Percentiles rank a stretch among this genome's conserved stretches.
Evolutionary conservation across 1,140 invertebrate species (phyloP).

Genomic region (Bombus consobrinus): DNA sequence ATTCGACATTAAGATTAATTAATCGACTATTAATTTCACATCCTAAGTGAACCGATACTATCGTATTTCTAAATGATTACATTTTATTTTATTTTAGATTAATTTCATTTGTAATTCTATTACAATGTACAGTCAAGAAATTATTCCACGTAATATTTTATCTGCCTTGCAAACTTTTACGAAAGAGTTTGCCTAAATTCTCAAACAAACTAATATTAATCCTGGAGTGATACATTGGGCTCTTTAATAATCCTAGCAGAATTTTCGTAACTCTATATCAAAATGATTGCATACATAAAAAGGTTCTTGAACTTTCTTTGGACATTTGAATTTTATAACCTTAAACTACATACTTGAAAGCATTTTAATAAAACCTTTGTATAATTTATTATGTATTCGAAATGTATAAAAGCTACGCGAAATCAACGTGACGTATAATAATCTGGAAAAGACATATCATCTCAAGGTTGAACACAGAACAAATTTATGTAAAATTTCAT

Average conservation of each 20-base stretch:
- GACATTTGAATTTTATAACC: no score
- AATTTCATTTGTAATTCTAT: neutral
- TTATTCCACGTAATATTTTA: neutral
- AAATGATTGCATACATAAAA: neutral
- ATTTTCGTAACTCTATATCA: no score
- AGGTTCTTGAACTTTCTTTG: neutral
- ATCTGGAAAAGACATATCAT: neutral
- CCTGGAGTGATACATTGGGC: neutral
- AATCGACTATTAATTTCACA: neutral
- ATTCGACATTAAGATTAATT: slow-evolving; percentile 25
- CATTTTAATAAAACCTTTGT: no score
- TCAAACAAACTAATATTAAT: neutral
- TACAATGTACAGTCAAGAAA: neutral
- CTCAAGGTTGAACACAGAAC: neutral
- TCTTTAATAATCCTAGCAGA: neutral
- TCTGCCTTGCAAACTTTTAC: neutral
- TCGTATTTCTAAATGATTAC: neutral
- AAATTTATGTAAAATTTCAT: neutral
- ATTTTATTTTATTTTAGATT: neutral
- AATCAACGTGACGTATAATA: no score
- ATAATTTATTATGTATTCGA: no score
- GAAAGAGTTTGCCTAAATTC: neutral
- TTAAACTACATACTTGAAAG: neutral
- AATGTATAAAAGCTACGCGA: no score
- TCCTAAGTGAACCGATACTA: no score